phyloP scores from a whole-genome alignment of 2,888 invertebrate species.

The Rhagophthalmus giganteus region DNA sequence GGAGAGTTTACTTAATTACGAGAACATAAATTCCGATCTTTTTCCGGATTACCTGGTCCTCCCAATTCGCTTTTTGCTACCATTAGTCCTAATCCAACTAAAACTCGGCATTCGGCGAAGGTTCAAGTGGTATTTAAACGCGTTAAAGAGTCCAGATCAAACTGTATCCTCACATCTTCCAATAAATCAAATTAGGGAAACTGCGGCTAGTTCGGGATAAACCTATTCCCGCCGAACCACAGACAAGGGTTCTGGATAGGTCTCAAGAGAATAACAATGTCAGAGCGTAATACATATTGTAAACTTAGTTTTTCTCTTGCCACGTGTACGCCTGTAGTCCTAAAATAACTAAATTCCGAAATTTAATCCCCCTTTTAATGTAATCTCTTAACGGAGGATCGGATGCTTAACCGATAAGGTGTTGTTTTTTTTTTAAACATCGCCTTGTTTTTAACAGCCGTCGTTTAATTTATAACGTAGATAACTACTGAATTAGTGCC shows the following conservation, averaged over 20 bases:
- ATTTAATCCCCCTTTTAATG: not conserved
- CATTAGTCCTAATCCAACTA: not conserved
- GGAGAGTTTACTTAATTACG: too few species aligned
- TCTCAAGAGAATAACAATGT: constrained; percentile 28
- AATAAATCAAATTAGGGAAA: constrained; percentile 32
- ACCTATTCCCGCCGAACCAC: constrained; percentile 29
- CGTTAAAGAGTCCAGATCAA: constrained; percentile 26
- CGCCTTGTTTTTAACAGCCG: too few species aligned
- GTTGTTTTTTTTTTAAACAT: too few species aligned
- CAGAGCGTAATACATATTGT: constrained; percentile 32
- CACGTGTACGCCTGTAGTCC: constrained; percentile 6
- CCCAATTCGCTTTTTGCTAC: not conserved
- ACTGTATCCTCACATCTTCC: constrained; percentile 23
- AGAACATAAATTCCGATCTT: too few species aligned
- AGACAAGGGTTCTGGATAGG: constrained; percentile 32
- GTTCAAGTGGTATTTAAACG: constrained; percentile 20
- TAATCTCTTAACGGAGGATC: not conserved
- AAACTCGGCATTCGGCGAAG: not conserved
- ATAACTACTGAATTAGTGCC: too few species aligned
- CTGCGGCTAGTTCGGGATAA: constrained; percentile 28
- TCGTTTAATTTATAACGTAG: too few species aligned
- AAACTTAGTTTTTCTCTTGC: constrained; percentile 27
- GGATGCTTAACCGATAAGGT: too few species aligned
- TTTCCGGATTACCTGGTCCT: too few species aligned
- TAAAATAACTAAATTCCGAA: not conserved